Percentiles rank a stretch among this genome's conserved stretches.
Evolutionary conservation across 2,888 invertebrate genomes (phyloP).

Genomic region (Cantharis nigra): DNA sequence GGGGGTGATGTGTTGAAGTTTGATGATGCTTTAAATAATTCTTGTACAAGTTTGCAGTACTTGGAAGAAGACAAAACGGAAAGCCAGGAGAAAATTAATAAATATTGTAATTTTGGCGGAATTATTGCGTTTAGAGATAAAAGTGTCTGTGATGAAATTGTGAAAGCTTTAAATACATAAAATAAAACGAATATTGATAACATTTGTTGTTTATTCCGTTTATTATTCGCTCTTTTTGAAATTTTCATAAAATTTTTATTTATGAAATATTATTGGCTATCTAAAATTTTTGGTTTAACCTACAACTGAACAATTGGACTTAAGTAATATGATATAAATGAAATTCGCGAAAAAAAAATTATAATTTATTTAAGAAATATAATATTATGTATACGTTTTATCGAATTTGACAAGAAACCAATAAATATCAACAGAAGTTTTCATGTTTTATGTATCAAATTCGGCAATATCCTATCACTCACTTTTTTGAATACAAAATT

Average conservation of each 20-base stretch:
- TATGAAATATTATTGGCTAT: too few relatives aligned
- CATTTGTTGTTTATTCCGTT: too few relatives aligned
- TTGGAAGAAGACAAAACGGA: conserved; percentile 18
- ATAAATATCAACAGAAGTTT: not conserved
- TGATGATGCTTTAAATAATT: conserved; percentile 31
- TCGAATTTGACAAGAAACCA: not conserved
- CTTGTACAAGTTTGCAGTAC: conserved; percentile 30
- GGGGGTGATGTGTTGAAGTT: conserved; percentile 70
- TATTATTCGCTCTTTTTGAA: too few relatives aligned
- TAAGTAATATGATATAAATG: too few relatives aligned
- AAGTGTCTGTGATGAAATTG: conserved; percentile 28
- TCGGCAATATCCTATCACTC: not conserved
- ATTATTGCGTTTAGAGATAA: conserved; percentile 53
- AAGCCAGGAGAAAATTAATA: conserved; percentile 31
- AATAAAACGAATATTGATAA: not conserved
- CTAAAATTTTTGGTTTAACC: too few relatives aligned
- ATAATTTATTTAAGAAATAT: not conserved
- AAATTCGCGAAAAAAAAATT: not conserved
- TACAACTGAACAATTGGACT: too few relatives aligned
- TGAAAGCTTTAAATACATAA: conserved; percentile 7
- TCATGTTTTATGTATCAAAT: not conserved
- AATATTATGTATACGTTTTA: not conserved
- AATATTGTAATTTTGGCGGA: conserved; percentile 56
- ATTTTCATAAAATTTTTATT: too few relatives aligned
- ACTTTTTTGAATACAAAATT: not conserved